Base-by-base conservation (phyloP, 2,888 invertebrate genomes). In the Apamea anceps region DNA sequence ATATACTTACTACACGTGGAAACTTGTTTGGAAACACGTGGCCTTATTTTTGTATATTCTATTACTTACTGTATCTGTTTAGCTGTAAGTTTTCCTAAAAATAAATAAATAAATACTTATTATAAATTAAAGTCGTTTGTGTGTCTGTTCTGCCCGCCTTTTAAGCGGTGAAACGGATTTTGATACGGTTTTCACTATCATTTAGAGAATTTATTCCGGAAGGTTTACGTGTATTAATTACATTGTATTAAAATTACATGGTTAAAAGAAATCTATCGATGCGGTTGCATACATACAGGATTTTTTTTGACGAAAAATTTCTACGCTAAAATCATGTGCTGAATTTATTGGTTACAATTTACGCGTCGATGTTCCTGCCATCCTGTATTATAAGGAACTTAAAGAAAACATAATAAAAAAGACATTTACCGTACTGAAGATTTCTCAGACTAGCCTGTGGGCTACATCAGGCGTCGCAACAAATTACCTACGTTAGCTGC, bases 401-500 rank as follows among this genome's bases (percentile, higher is more conserved):
- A n/a, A 10, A 15, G 12, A 37, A 32, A 42, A n/a, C 1, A 45
- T 28, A n/a, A 76, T 15, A 45, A n/a, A 54, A 65, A 66, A 60
- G 0, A 66, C 45, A 77, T 62, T 57, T 72, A 28, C 8, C 0
- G 5, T 18, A 37, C 28, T 10, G 15, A 37, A 45, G 18, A 76
- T 71, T 42, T 42, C 21, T 77, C 45, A 60, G 42, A 25, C 42
- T 79, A 67, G 6, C 57, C 42, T 15, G 62, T 54, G 66, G 13
- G 62, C 71, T 45, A 18, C 37, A 66, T n/a, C 0, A 37, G 8
- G 37, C 45, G 54, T 72, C 72, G 21, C 72, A 37, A 63, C 77
- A 67, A 77, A 81, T 72, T 81, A 81, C 54, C 54, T 48, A 76
- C 51, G 32, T 51, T n/a, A 67, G 28, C 66, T 42, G 60, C 37